Conservation (phyloP, 2,113 vertebrate genomes). For the Macquaria ambigua region DNA sequence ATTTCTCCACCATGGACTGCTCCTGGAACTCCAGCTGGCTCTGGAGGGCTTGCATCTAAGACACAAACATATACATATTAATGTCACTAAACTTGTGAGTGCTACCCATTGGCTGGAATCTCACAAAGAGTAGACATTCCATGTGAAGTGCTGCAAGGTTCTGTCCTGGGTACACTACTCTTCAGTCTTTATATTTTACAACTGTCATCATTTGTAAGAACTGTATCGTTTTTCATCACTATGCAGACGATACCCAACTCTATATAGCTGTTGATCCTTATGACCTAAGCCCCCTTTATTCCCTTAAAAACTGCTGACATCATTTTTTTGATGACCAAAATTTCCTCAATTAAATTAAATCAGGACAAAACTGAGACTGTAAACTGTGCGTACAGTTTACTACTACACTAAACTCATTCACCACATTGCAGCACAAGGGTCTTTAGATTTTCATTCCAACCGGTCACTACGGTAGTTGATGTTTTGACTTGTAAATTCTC, state of each 20-base stretch:
- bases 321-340: not conserved
- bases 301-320: not conserved
- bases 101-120: not conserved
- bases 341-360: not conserved
- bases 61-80: constrained; percentile 21
- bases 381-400: not conserved
- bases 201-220: not conserved
- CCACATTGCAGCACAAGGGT: not conserved
- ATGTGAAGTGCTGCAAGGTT: not conserved
- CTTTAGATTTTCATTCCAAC: not conserved
- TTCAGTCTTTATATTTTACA: not conserved
- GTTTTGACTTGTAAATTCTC: not conserved
- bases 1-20: constrained; percentile 99
- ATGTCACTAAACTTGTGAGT: not conserved
- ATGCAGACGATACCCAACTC: not conserved
- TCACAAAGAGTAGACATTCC: not conserved
- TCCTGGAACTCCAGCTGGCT: constrained; percentile 98
- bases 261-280: not conserved
- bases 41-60: constrained; percentile 93
- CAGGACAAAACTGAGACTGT: not conserved
- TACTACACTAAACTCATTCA: not conserved
- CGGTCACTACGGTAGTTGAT: not conserved
- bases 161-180: not conserved
- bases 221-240: not conserved
- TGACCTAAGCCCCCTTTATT: not conserved